Evolutionary conservation across 2,797 vertebrate species (phyloP), one percentile per base, ranked within the genome.

Genomic region (Gymnoscopelus braueri): DNA sequence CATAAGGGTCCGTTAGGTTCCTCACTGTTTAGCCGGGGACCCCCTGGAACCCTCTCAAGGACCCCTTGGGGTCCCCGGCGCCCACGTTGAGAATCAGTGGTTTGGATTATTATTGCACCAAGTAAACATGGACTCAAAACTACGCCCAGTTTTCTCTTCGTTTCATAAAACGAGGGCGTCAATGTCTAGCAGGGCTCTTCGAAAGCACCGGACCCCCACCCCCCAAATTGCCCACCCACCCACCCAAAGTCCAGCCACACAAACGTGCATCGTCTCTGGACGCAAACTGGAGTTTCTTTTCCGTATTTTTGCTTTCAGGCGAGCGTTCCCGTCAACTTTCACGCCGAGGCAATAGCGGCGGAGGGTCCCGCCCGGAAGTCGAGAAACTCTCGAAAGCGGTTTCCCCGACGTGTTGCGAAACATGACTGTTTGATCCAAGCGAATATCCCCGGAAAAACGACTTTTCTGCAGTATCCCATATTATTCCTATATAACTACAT

Each of bases 401-500:
- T 84, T 79, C 76, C 74, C 75, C 79, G 69, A 82, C 75, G 72
- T 74, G 81, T 82, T 86, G 32, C 77, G 75, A 84, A 84, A 78
- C 84, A 83, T 84, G 89, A 92, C 90, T 91, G 90, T 92, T 91
- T 64, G 26, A 84, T 85, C 88, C 86, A 78, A 78, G 83, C 71
- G 39, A 3, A 74, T 78, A 78, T 84, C 87, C 80, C 67, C 61
- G 15, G 39, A 44, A 44, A 44, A 32, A 48, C 69, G 81, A 83
- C 78, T 79, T 86, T 86, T 90, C 84, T 78, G 84, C 89, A 91
- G 79, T 91, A 91, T 92, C 39, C 39, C 39, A 89, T 82, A 87
- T 84, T 82, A 88, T 82, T 89, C 88, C 81, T 88, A 87, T 92
- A 92, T 93, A 91, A 88, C 87, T 92, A 90, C 88, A 90, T 93